These are phyloP conservation scores for Dufourea novaeangliae DNA, from an alignment of 1,140 invertebrate genomes.

Conservation along the genomic window DNA sequence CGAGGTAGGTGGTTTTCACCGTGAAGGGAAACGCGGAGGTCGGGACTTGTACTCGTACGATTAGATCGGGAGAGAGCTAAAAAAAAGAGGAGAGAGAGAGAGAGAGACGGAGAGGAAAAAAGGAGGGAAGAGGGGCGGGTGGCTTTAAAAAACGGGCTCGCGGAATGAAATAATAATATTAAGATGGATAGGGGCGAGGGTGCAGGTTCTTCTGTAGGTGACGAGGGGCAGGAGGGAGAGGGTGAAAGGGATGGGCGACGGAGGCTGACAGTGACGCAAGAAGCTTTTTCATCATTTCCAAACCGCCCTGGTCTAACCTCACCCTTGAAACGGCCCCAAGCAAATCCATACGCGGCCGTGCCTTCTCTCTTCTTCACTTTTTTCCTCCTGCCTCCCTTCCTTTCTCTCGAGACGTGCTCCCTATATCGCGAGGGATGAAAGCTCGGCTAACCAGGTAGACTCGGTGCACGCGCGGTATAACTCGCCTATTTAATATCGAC, in stretches of 20 bases:
- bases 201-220: conserved; percentile 69
- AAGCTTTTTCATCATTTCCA: conserved; percentile 70
- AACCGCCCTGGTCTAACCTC: conserved; percentile 64
- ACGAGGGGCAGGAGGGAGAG: conserved; percentile 23
- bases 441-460: conserved; percentile 47
- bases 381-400: conserved; percentile 25
- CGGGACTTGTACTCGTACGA: conserved; percentile 71
- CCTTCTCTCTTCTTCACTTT: conserved; percentile 23
- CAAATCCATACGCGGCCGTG: conserved; percentile 65
- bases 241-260: conserved; percentile 40
- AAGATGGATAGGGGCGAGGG: conserved; percentile 73
- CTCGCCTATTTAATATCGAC: conserved; percentile 41
- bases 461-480: conserved; percentile 7
- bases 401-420: conserved; percentile 44
- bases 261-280: conserved; percentile 70
- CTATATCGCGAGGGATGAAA: conserved; percentile 41
- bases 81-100: not conserved
- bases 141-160: conserved; percentile 70
- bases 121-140: conserved; percentile 2
- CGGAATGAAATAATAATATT: conserved; percentile 79
- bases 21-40: conserved; percentile 61
- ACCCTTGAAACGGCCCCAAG: conserved; percentile 58
- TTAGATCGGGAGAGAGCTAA: conserved; percentile 66
- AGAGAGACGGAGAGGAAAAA: not conserved
- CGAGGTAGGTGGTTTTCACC: conserved; percentile 60